phyloP scores from a whole-genome alignment of 2,113 vertebrate genomes.

The Colius striatus region DNA sequence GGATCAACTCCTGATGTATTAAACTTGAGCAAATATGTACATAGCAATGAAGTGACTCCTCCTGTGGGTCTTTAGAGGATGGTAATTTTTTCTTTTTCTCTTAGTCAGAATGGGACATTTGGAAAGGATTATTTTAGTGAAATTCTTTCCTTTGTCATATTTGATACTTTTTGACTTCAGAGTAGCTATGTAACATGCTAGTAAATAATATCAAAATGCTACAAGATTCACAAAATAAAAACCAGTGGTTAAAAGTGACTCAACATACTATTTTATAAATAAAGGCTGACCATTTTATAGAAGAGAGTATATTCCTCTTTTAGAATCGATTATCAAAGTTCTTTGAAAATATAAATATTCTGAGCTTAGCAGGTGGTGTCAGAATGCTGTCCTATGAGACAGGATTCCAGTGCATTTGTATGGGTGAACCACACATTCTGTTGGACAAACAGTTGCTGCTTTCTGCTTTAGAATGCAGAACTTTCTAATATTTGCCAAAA shows the following conservation, averaged over 20 bases:
- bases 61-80: background rate
- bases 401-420: background rate
- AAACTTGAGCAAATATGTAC: background rate
- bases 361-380: background rate
- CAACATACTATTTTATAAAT: background rate
- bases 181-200: background rate
- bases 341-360: background rate
- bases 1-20: background rate
- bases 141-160: background rate
- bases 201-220: background rate
- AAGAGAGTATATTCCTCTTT: background rate
- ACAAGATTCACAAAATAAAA: background rate
- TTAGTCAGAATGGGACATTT: background rate
- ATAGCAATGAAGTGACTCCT: background rate
- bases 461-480: background rate
- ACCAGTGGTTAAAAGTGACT: background rate
- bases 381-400: background rate
- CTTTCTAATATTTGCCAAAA: background rate
- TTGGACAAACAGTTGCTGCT: background rate
- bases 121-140: background rate
- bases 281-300: background rate
- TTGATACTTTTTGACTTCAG: background rate
- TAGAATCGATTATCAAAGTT: background rate
- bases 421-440: background rate
- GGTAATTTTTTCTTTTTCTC: background rate